Base-by-base conservation (phyloP, 2,113 vertebrate genomes). In the Dipodomys merriami region DNA sequence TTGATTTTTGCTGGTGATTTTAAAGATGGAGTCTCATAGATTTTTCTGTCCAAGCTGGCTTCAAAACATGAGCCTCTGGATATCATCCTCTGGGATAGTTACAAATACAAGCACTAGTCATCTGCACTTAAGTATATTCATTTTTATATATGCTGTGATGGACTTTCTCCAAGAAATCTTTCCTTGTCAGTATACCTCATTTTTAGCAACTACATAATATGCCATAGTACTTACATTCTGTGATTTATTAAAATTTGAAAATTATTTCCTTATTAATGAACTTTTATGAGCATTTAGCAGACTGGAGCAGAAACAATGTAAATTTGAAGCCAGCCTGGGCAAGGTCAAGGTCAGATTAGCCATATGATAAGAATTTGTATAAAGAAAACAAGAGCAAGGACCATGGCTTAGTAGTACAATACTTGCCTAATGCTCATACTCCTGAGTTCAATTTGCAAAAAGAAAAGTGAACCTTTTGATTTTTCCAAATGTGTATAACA, bases 141-240 rank as follows among this genome's bases (percentile, higher is more conserved):
- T 88, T 93, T 83, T 83, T 83, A 78, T 83, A 46, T 90, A 80
- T 71, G 29, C 8, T 25, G 1, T 91, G 83, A 74, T 57, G 69
- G n/a, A 7, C 3, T 93, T 94, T 67, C 86, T 71, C 6, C 74
- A 49, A 5, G 60, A 23, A 6, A 67, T 76, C 25, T 91, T 49
- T 49, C 49, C 49, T 88, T 92, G 15, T 94, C 60, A 92, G n/a
- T 44, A 64, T 64, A 23, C 4, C 18, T 85, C 25, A 81, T 80
- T 96, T 96, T 94, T 71, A 67, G 39, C 8, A 88, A 79, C 53
- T 71, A 74, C 23, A 18, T 67, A 71, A 22, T 64, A 85, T 35
- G 68, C 16, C n/a, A 46, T 39, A 83, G 2, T 91, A 91, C n/a
- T 49, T 68, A 76, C 29, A 73, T 46, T 67, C 20, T 5, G 30